Base-by-base conservation (phyloP, 2,113 vertebrate genomes). In the Chinchilla lanigera region DNA sequence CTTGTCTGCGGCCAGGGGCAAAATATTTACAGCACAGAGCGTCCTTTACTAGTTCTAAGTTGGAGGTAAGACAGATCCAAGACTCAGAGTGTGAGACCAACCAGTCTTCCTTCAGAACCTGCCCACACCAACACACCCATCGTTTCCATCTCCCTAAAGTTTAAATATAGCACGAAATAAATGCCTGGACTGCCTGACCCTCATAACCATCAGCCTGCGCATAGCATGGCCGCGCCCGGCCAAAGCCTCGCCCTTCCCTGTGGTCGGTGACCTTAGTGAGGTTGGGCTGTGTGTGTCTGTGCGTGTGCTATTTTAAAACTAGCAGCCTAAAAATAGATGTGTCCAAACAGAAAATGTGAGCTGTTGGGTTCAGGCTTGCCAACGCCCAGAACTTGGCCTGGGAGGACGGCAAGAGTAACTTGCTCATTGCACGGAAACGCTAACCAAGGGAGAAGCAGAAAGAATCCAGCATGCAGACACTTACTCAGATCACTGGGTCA, bases 291-390 rank as follows among this genome's bases (percentile, higher is more conserved):
- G n/a, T 89, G 16, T 94, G 5, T 84, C 9, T 88, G 7, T 93
- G 61, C 41, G 30, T 44, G 17, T 65, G 5, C 92, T 96, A 94
- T 97, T 97, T 97, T 94, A 95, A 94, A 95, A 93, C 50, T 22
- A 22, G 85, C 78, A 61, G 20, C 73, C 95, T 97, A 96, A 96
- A 97, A 89, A 93, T 94, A 96, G 90, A 41, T 90, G 41, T 94
- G 28, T 73, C 67, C 85, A 96, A 94, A 90, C 80, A 96, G 88
- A 94, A 97, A 93, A 91, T 75, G 50, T 41, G 28, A 52, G 91
- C 61, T 85, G 82, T 52, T 94, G 80, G 85, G 20, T 50, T 90
- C n/a, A 96, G 73, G 75, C 63, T 95, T 93, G 81, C 77, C 85
- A 94, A 69, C 41, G 28, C 88, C 41, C 50, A 47, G 83, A 90